Evolutionary conservation across 2,888 invertebrate species (phyloP).

Genomic region (Hyles lineata): DNA sequence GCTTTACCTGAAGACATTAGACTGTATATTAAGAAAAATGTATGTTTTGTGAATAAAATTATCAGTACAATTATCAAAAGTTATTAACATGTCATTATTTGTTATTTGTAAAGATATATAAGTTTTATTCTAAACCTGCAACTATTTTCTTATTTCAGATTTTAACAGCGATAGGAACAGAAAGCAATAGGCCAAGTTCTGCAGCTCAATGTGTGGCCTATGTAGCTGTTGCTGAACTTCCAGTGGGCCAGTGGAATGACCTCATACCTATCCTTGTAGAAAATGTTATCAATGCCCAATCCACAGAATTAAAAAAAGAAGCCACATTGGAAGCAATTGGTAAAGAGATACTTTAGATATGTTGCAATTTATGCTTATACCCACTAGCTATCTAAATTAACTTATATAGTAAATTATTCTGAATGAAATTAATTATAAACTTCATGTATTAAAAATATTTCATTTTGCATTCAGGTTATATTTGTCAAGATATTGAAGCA

Average conservation of each 20-base stretch:
- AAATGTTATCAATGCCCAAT: constrained; percentile 94
- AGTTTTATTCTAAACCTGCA: background rate
- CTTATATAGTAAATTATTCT: background rate
- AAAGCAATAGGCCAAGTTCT: constrained; percentile 96
- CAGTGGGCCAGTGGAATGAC: constrained; percentile 96
- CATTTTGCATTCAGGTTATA: constrained; percentile 86
- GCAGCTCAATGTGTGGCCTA: constrained; percentile 99
- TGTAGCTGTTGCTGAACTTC: constrained; percentile 98
- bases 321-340: constrained; percentile 99
- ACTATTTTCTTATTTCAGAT: constrained; percentile 86
- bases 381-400: background rate
- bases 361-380: background rate
- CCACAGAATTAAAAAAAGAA: constrained; percentile 97
- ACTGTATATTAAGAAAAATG: constrained; percentile 97
- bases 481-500: constrained; percentile 98
- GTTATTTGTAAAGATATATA: background rate
- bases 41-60: constrained; percentile 73
- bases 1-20: constrained; percentile 94
- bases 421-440: background rate
- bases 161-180: constrained; percentile 96
- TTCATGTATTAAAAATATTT: background rate
- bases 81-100: background rate
- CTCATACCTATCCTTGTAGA: constrained; percentile 94
- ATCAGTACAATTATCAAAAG: background rate
- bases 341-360: constrained; percentile 43